Conservation (phyloP, 2,888 invertebrate genomes). For the Punctoribates punctum region DNA sequence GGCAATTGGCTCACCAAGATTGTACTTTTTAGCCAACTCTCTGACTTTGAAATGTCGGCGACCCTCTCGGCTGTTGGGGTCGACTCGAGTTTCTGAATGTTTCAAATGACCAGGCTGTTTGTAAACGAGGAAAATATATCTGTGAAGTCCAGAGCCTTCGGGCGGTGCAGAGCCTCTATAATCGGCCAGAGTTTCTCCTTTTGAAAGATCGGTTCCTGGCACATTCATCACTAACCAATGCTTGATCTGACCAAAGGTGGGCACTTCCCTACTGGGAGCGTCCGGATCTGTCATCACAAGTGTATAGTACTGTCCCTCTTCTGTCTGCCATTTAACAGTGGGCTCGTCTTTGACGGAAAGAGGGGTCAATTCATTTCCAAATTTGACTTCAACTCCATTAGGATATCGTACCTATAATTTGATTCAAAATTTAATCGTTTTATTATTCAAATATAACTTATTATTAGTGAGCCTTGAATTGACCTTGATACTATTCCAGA, state of each 20-base stretch:
- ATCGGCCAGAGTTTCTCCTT: slow-evolving; percentile 53
- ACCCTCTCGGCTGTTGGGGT: slow-evolving; percentile 55
- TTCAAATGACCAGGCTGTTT: slow-evolving; percentile 43
- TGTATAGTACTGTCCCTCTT: slow-evolving; percentile 40
- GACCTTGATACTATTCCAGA: too few species aligned
- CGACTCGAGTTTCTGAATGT: slow-evolving; percentile 47
- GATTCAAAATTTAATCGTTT: too few species aligned
- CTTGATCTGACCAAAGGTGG: slow-evolving; percentile 54
- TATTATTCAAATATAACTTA: slow-evolving; percentile 39
- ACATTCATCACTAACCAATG: slow-evolving; percentile 58
- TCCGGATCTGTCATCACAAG: slow-evolving; percentile 54
- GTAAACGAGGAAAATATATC: slow-evolving; percentile 47
- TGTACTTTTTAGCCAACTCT: slow-evolving; percentile 44
- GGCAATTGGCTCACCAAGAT: slow-evolving; percentile 44
- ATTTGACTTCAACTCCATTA: slow-evolving; percentile 42
- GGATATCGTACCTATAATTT: slow-evolving; percentile 34
- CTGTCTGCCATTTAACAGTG: slow-evolving; percentile 38
- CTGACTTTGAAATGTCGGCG: slow-evolving; percentile 49
- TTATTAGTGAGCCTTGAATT: not conserved
- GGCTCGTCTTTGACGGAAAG: slow-evolving; percentile 43
- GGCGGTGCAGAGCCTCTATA: slow-evolving; percentile 57
- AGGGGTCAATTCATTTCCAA: slow-evolving; percentile 45
- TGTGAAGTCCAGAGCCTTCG: slow-evolving; percentile 48
- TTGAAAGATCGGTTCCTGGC: slow-evolving; percentile 53
- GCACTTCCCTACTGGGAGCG: slow-evolving; percentile 54